Evolutionary conservation across 1,140 invertebrate genomes (phyloP), one percentile per base, ranked within the genome.

Genomic region (Drosophila nikananu): DNA sequence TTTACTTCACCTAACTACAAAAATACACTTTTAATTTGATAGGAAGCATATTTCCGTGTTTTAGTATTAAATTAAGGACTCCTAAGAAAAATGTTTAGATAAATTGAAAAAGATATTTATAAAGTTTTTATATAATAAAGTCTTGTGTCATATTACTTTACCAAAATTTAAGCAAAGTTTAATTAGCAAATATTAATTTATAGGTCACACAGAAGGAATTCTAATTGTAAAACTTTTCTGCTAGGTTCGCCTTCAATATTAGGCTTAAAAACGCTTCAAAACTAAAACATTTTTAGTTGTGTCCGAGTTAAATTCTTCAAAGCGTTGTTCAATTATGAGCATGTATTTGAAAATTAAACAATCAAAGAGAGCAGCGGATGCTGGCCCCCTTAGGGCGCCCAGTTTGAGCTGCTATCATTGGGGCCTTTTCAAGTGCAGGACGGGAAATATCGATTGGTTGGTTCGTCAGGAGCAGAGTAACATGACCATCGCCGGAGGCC

Each of bases 391-490:
- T 66, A 48, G 8, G 12, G 17, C 27, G 19, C 23, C 61, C 19
- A 49, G 15, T 59, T 59, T 15, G 30, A 19, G 44, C 44, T 15
- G 66, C 52, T 49, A 52, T 37, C 21, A 41, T 23, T 66, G 61
- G 41, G 41, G 58, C 44, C 37, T 52, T 63, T 63, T 48, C 70
- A 37, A 72, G 52, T 72, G 54, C 35, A 59, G 35, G 44, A 52
- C 66, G 8, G 54, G 27, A 42, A 42, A 41, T 70, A 78, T 78
- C 44, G 75, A 70, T 78, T 78, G 70, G 70, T 78, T 59, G 61
- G 39, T 77, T 62, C 58, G 51, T 19, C 52, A 57, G 41, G 30
- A 59, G 41, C 19, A 64, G 39, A 49, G 35, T n/a, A 61, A 37
- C 54, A 49, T 25, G 35, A 54, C 48, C 61, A 59, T 58, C 65